Conservation (phyloP, 1,140 invertebrate species). For the Calephelis virginiensis region DNA sequence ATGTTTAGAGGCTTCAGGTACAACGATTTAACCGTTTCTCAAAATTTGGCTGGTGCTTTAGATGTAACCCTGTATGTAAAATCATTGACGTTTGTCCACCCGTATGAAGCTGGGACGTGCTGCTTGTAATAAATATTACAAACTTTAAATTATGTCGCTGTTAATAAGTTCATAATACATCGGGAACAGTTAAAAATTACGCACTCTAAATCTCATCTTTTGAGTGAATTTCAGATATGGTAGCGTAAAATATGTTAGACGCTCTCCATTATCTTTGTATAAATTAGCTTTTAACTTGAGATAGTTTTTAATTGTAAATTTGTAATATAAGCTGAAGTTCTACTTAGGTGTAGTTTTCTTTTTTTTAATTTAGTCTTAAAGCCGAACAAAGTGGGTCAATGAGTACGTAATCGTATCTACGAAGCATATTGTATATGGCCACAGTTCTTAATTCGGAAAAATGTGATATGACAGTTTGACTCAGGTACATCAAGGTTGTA, state of each 20-base stretch:
- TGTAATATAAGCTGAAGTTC: conserved; percentile 15
- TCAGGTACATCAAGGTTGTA: conserved; percentile 52
- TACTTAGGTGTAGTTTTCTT: conserved; percentile 22
- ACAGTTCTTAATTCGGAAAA: conserved; percentile 43
- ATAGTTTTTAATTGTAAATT: conserved; percentile 31
- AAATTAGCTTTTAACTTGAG: conserved; percentile 6
- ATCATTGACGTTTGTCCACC: too few species aligned
- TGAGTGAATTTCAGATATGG: conserved; percentile 14
- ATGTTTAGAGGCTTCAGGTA: too few species aligned
- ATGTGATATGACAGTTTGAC: conserved; percentile 47
- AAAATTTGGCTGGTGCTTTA: too few species aligned
- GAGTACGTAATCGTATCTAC: conserved; percentile 21
- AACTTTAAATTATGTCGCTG: too few species aligned
- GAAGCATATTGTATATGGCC: conserved; percentile 32
- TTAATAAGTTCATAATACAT: too few species aligned
- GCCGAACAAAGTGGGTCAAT: conserved; percentile 34
- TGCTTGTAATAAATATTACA: too few species aligned
- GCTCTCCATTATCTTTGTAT: conserved; percentile 19
- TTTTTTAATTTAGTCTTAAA: conserved; percentile 20
- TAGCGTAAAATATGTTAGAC: conserved; percentile 24
- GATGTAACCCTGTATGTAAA: too few species aligned
- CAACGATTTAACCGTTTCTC: too few species aligned
- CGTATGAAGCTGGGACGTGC: too few species aligned
- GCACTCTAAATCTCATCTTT: neutral
- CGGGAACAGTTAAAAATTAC: neutral